phyloP scores from a whole-genome alignment of 2,113 vertebrate species.

The Gallinago undulata region DNA sequence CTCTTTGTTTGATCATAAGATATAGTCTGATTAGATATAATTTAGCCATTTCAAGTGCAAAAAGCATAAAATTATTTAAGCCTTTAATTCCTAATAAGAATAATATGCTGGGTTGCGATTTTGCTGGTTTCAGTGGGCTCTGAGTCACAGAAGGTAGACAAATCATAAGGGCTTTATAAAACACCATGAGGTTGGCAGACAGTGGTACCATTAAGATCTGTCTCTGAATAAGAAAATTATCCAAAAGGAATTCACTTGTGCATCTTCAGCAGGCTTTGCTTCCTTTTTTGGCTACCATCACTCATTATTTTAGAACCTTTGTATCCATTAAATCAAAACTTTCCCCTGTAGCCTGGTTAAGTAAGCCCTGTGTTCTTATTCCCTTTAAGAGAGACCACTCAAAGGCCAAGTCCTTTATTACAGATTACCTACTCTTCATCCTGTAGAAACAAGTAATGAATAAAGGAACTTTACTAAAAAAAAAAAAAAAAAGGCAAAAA shows the following conservation, averaged over 20 bases:
- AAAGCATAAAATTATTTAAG: not conserved
- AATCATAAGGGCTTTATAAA: not conserved
- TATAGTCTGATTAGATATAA: not conserved
- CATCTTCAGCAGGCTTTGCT: not conserved
- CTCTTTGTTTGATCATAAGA: not conserved
- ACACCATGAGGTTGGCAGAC: not conserved
- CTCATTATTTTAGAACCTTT: not conserved
- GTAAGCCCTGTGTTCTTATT: not conserved
- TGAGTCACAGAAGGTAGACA: not conserved
- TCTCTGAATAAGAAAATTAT: not conserved
- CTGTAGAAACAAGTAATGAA: not conserved
- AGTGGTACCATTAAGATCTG: not conserved
- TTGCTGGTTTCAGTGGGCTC: not conserved
- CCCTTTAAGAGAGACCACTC: not conserved
- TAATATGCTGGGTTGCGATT: not conserved
- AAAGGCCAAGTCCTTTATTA: not conserved
- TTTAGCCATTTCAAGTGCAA: not conserved
- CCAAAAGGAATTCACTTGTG: not conserved
- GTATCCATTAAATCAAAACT: too few relatives aligned
- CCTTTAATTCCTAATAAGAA: not conserved
- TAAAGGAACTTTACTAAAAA: not conserved
- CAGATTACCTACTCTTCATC: not conserved
- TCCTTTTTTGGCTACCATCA: not conserved
- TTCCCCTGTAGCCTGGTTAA: not conserved
- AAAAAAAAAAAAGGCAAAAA: not conserved